Percentiles rank a stretch among this genome's conserved stretches.
Conservation (phyloP, 2,113 vertebrate genomes). For the Rhinoptilus africanus region DNA sequence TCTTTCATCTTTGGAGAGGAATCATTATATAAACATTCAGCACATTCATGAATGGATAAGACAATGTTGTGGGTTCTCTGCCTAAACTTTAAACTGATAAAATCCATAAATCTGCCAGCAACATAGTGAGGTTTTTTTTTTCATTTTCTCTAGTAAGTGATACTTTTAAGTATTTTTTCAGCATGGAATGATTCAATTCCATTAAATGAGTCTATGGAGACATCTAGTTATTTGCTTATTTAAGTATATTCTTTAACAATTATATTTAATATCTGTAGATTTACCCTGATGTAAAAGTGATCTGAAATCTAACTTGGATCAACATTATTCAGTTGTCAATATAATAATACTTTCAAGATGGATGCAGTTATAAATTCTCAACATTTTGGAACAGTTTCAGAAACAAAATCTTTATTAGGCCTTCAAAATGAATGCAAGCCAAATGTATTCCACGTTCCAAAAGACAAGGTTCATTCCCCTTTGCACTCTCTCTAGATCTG, state of each 20-base stretch:
- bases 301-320: not conserved
- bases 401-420: not conserved
- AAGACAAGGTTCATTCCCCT: not conserved
- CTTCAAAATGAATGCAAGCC: not conserved
- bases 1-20: conserved; percentile 50
- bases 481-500: not conserved
- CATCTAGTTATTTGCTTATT: not conserved
- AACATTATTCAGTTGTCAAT: not conserved
- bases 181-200: not conserved
- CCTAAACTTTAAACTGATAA: not conserved
- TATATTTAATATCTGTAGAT: not conserved
- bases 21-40: conserved; percentile 58
- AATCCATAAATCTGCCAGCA: conserved; percentile 12
- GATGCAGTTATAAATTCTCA: not conserved
- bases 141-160: not conserved
- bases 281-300: not conserved
- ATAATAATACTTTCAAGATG: not conserved
- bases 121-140: not conserved
- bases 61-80: not conserved
- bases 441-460: not conserved
- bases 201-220: not conserved
- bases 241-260: not conserved
- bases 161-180: not conserved
- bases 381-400: not conserved
- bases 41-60: conserved; percentile 23